These are phyloP conservation scores for Eumaeus atala DNA, from an alignment of 1,140 invertebrate species.

Conservation along the genomic window DNA sequence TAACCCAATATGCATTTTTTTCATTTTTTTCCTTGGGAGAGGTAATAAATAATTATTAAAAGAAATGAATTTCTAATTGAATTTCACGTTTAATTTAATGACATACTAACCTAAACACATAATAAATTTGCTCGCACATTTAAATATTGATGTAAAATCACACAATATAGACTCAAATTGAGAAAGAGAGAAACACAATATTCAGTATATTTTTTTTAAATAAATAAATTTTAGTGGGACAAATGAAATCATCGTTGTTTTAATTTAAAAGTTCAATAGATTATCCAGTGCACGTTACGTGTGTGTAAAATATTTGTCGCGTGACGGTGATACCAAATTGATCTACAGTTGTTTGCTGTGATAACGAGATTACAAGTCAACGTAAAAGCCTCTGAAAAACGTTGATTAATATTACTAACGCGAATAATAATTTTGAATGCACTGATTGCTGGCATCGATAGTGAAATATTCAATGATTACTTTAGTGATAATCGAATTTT, in stretches of 20 bases:
- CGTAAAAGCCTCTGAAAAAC: slow-evolving; percentile 22
- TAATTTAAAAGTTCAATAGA: slow-evolving; percentile 18
- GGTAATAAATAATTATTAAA: too few relatives aligned
- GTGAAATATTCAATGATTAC: background rate
- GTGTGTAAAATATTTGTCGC: slow-evolving; percentile 27
- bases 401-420: slow-evolving; percentile 2
- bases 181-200: too few relatives aligned
- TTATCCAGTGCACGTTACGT: slow-evolving; percentile 9
- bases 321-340: slow-evolving; percentile 33
- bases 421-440: background rate
- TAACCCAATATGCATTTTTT: background rate
- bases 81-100: too few relatives aligned
- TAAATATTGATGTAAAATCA: too few relatives aligned
- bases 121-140: too few relatives aligned
- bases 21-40: too few relatives aligned
- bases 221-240: background rate
- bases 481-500: background rate
- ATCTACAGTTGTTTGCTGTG: slow-evolving; percentile 38
- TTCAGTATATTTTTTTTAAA: slow-evolving; percentile 1
- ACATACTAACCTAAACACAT: too few relatives aligned
- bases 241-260: slow-evolving; percentile 23
- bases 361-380: slow-evolving; percentile 28
- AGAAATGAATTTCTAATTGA: too few relatives aligned
- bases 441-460: background rate
- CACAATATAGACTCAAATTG: too few relatives aligned